Percentiles rank a stretch among this genome's conserved stretches.
phyloP scores from a whole-genome alignment of 2,797 vertebrate genomes.

The Florisuga fusca region DNA sequence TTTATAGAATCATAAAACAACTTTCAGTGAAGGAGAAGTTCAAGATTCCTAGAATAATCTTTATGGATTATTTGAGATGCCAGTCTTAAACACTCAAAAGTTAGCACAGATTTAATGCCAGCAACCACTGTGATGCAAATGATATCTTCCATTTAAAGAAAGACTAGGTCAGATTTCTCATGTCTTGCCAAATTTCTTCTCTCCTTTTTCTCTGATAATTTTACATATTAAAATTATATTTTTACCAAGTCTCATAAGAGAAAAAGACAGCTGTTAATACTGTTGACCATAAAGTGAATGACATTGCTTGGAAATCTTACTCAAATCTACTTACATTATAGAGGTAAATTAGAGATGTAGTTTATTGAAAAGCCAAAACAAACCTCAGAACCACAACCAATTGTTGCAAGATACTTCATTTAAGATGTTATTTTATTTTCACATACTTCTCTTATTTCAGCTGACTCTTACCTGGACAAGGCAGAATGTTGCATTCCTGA shows the following conservation, averaged over 20 bases:
- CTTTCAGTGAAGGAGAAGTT: not conserved
- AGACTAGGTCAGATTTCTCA: not conserved
- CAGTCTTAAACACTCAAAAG: not conserved
- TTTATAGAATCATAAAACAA: not conserved
- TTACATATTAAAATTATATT: not conserved
- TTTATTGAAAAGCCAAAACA: not conserved
- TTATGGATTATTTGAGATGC: not conserved
- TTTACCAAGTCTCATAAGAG: not conserved
- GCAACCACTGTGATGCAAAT: not conserved
- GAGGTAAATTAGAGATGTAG: not conserved
- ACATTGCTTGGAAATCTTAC: not conserved
- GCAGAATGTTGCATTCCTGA: conserved; percentile 95
- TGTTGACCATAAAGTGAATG: not conserved
- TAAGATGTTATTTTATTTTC: not conserved
- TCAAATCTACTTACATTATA: not conserved
- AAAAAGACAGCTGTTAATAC: not conserved
- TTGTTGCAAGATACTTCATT: not conserved
- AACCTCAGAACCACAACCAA: not conserved
- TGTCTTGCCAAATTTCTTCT: not conserved
- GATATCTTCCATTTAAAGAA: not conserved
- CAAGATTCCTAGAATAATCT: not conserved
- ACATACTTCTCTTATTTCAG: not conserved
- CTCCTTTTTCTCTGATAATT: not conserved
- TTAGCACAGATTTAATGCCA: not conserved
- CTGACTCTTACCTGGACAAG: conserved; percentile 89